Percentiles rank a stretch among this genome's conserved stretches.
Conservation (phyloP, 1,140 invertebrate genomes). For the Cyclina sinensis region DNA sequence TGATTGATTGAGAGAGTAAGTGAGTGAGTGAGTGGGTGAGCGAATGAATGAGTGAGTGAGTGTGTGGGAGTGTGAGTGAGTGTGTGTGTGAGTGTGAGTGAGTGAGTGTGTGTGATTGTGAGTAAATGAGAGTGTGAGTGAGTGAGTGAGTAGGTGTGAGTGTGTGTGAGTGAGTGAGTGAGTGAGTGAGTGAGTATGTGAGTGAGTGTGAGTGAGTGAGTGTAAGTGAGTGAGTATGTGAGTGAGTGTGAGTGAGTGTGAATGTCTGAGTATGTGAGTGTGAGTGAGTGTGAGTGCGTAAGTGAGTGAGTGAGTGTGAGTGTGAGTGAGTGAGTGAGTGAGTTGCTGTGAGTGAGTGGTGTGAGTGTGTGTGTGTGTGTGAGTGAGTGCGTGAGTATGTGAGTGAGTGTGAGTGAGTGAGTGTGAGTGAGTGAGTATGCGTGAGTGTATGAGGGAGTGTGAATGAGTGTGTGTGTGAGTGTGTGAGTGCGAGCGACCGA, state of each 20-base stretch:
- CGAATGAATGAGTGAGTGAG: no score
- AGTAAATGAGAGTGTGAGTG: not conserved
- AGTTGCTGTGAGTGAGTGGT: not conserved
- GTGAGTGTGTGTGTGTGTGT: not conserved
- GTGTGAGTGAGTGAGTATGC: not conserved
- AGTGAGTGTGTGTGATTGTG: not conserved
- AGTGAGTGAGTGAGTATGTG: no score
- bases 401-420: no score
- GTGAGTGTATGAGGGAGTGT: not conserved
- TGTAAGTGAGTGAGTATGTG: not conserved
- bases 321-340: not conserved
- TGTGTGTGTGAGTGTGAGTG: not conserved
- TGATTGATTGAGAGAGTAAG: no score
- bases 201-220: not conserved
- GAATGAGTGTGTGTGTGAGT: no score
- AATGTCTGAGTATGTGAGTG: not conserved
- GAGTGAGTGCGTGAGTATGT: no score
- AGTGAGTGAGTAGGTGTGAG: not conserved
- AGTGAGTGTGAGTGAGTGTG: slow-evolving; percentile 28
- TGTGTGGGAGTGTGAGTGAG: not conserved
- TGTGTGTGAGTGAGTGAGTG: not conserved
- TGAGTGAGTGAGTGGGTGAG: no score
- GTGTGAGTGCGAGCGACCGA: no score
- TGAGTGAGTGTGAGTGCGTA: not conserved
- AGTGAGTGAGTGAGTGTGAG: no score